Evolutionary conservation across 2,888 invertebrate species (phyloP).

Genomic region (Agrochola lychnidis): DNA sequence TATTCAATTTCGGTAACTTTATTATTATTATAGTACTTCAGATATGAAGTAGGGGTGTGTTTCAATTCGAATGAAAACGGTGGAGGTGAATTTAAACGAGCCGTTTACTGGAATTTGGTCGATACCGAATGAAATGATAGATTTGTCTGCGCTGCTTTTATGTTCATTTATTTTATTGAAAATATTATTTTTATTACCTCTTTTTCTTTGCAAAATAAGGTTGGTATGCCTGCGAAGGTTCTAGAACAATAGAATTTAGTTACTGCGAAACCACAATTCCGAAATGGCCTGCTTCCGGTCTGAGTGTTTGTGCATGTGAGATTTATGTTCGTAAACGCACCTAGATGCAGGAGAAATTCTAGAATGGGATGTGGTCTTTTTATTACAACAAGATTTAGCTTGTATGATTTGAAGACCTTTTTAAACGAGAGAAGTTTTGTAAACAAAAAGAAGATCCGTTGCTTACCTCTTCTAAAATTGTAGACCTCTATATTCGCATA

Average conservation of each 20-base stretch:
- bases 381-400: background rate
- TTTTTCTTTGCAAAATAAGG: background rate
- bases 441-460: background rate
- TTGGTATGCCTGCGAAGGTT: background rate
- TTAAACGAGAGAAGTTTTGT: too few species aligned
- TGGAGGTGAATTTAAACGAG: conserved; percentile 61
- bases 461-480: background rate
- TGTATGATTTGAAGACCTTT: background rate
- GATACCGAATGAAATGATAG: conserved; percentile 33
- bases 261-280: conserved; percentile 26
- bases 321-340: conserved; percentile 39
- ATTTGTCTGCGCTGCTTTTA: conserved; percentile 35
- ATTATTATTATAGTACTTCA: conserved; percentile 57
- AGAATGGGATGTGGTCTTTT: background rate
- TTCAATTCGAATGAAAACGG: conserved; percentile 52
- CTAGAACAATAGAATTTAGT: conserved; percentile 26
- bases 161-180: conserved; percentile 15
- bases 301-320: conserved; percentile 29
- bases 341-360: conserved; percentile 5
- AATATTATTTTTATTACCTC: background rate
- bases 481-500: background rate
- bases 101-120: conserved; percentile 51
- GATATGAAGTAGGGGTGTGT: conserved; percentile 53
- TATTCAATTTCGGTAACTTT: conserved; percentile 62
- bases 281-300: conserved; percentile 19